Evolutionary conservation across 2,797 vertebrate species (phyloP).

Genomic region (Sebastiscus tertius): DNA sequence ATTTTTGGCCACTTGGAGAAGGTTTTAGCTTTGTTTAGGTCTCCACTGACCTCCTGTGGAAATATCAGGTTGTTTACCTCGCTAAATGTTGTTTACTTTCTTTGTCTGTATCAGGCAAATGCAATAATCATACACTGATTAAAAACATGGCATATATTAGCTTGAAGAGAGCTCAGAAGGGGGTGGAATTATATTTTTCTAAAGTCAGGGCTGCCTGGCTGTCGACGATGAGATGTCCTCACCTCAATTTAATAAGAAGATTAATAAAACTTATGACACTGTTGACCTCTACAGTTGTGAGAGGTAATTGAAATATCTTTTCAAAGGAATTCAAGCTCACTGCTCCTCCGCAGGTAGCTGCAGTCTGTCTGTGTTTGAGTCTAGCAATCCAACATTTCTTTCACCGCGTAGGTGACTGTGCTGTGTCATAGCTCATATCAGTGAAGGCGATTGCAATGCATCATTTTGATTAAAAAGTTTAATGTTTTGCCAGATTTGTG

Average conservation of each 20-base stretch:
- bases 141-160: not conserved
- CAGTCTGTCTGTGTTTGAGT: not conserved
- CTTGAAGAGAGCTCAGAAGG: not conserved
- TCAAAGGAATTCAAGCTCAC: not conserved
- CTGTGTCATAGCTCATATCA: not conserved
- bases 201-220: not conserved
- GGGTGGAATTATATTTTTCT: not conserved
- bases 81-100: not conserved
- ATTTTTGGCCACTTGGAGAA: not conserved
- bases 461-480: not conserved
- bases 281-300: not conserved
- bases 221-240: not conserved
- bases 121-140: not conserved
- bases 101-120: not conserved
- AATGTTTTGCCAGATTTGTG: not conserved
- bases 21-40: not conserved
- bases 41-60: not conserved
- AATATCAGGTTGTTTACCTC: not conserved
- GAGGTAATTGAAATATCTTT: not conserved
- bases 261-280: not conserved
- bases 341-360: not conserved
- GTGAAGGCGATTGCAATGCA: not conserved
- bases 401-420: not conserved
- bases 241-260: conserved; percentile 1
- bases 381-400: not conserved